A percentile compares a stretch with the other conserved stretches of the same genome.
These are phyloP conservation scores for Cranoglanis bouderius DNA, from an alignment of 2,113 vertebrate species.

Conservation along the genomic window DNA sequence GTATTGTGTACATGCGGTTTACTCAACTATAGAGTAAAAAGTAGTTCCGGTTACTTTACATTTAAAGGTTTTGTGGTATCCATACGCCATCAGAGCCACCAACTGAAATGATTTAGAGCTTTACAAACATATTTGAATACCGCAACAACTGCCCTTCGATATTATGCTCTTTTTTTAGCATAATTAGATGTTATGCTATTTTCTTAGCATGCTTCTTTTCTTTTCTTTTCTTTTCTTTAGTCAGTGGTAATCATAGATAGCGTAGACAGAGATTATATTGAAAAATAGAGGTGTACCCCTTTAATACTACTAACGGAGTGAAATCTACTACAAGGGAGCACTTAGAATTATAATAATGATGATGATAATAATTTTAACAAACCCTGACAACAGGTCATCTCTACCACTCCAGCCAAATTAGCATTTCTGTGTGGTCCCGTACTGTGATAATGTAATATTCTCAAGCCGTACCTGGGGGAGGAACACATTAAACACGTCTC, in stretches of 20 bases:
- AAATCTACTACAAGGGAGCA: background rate
- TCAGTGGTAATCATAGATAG: background rate
- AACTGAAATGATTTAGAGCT: no score
- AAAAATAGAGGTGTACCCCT: background rate
- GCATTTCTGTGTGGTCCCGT: background rate
- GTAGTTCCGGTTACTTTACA: no score
- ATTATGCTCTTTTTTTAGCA: no score
- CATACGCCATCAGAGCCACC: no score
- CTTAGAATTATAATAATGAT: background rate
- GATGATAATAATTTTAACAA: background rate
- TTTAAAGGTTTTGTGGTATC: no score
- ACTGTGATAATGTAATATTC: background rate
- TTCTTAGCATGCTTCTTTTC: background rate
- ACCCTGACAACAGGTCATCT: background rate
- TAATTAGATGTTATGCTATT: no score
- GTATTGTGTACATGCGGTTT: no score
- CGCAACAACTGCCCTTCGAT: background rate
- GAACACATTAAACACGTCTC: background rate
- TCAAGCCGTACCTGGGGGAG: background rate
- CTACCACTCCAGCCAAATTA: background rate
- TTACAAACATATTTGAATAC: background rate
- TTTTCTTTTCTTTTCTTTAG: no score
- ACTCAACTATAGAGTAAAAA: no score
- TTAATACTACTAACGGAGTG: background rate
- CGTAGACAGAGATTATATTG: background rate